Conservation (phyloP, 2,113 vertebrate species). For the Psittacula cyanocephala region DNA sequence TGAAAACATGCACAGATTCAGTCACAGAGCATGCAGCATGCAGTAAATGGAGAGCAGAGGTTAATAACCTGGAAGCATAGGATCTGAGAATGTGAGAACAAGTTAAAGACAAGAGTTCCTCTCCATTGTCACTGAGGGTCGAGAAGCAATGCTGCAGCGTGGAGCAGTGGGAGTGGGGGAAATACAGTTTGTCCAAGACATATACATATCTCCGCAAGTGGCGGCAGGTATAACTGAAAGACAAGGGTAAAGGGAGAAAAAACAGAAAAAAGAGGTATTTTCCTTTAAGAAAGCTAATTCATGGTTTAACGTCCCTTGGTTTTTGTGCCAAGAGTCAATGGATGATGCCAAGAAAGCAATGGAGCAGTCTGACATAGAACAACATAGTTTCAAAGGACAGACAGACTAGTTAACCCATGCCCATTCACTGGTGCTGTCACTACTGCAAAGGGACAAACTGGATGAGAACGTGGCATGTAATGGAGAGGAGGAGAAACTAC, state of each 20-base stretch:
- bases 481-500: background rate
- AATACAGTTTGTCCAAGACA: slow-evolving; percentile 86
- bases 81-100: slow-evolving; percentile 87
- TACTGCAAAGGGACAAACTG: background rate
- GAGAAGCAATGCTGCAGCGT: slow-evolving; percentile 84
- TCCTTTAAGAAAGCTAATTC: slow-evolving; percentile 71
- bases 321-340: slow-evolving; percentile 44
- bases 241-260: slow-evolving; percentile 79
- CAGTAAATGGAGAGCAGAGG: slow-evolving; percentile 79
- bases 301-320: slow-evolving; percentile 48
- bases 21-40: slow-evolving; percentile 77
- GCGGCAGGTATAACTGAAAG: slow-evolving; percentile 87
- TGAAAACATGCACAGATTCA: slow-evolving; percentile 65
- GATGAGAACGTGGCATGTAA: rapidly evolving
- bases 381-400: background rate
- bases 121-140: slow-evolving; percentile 84
- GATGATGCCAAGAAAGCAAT: slow-evolving; percentile 27
- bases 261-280: slow-evolving; percentile 73
- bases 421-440: background rate
- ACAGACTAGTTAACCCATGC: background rate
- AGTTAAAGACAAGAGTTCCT: slow-evolving; percentile 86
- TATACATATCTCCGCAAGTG: slow-evolving; percentile 89
- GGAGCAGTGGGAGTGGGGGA: slow-evolving; percentile 81
- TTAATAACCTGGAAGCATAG: slow-evolving; percentile 88
- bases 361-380: slow-evolving; percentile 23